Percentiles rank a stretch among this genome's conserved stretches.
Evolutionary conservation across 2,888 invertebrate species (phyloP).

Genomic region (Digitonthophagus gazella): DNA sequence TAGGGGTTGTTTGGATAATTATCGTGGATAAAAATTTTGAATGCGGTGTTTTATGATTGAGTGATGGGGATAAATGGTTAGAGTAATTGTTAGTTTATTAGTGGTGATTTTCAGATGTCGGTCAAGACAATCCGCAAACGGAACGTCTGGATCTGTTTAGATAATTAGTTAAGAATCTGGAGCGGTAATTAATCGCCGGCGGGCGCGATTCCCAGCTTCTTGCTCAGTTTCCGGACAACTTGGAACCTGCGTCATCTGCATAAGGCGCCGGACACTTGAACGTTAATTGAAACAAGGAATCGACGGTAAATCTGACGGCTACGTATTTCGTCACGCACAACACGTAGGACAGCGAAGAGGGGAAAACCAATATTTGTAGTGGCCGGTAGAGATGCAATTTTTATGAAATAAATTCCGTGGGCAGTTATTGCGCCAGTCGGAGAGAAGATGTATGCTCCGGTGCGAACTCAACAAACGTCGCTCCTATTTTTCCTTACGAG

Average conservation of each 20-base stretch:
- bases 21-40: too few relatives aligned
- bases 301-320: neutral
- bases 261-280: neutral
- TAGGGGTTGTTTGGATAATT: too few relatives aligned
- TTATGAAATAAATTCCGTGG: neutral
- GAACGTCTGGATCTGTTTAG: conserved; percentile 2
- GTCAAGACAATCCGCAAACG: neutral
- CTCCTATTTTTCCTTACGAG: conserved; percentile 12
- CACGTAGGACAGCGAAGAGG: neutral
- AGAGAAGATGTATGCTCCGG: neutral
- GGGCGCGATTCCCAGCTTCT: conserved; percentile 13
- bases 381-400: neutral
- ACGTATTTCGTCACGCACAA: neutral
- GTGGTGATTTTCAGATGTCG: neutral
- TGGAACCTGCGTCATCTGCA: conserved; percentile 4
- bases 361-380: neutral
- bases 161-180: conserved; percentile 16
- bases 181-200: conserved; percentile 9
- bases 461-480: conserved; percentile 9
- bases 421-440: neutral
- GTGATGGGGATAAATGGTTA: too few relatives aligned
- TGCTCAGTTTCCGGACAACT: neutral
- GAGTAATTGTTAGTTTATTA: neutral
- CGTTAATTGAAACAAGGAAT: neutral
- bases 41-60: too few relatives aligned